Conservation (phyloP, 2,797 vertebrate genomes). For the Chaetophractus vellerosus region DNA sequence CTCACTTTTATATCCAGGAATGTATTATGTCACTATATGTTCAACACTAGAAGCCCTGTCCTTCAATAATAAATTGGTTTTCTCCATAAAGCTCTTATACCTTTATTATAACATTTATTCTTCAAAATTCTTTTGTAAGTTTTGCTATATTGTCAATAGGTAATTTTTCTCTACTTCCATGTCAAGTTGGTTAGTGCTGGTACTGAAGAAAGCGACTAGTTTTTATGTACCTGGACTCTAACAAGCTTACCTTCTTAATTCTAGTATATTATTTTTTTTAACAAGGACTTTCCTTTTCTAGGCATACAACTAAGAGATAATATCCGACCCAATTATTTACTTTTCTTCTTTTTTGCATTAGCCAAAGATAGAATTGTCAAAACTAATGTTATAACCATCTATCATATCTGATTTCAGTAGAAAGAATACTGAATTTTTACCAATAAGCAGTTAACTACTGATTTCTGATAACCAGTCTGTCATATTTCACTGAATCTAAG, state of each 20-base stretch:
- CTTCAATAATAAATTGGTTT: constrained; percentile 24
- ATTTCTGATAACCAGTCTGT: background rate
- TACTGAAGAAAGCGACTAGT: background rate
- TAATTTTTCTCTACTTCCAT: constrained; percentile 38
- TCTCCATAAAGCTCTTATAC: background rate
- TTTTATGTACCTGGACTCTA: background rate
- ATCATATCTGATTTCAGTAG: background rate
- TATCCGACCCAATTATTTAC: background rate
- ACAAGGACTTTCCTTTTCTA: background rate
- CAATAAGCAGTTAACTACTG: background rate
- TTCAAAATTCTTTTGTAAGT: background rate
- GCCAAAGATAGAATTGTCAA: background rate
- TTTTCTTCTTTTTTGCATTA: background rate
- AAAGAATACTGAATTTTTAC: background rate
- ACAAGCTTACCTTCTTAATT: background rate
- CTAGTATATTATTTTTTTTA: background rate
- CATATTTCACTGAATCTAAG: background rate
- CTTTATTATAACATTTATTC: background rate
- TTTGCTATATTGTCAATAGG: background rate
- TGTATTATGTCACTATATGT: background rate
- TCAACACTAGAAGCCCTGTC: background rate
- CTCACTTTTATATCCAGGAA: background rate
- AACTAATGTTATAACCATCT: background rate
- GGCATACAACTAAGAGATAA: background rate
- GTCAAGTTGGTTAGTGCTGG: background rate